Base-by-base conservation (phyloP, 2,888 invertebrate species). In the Erannis defoliaria region DNA sequence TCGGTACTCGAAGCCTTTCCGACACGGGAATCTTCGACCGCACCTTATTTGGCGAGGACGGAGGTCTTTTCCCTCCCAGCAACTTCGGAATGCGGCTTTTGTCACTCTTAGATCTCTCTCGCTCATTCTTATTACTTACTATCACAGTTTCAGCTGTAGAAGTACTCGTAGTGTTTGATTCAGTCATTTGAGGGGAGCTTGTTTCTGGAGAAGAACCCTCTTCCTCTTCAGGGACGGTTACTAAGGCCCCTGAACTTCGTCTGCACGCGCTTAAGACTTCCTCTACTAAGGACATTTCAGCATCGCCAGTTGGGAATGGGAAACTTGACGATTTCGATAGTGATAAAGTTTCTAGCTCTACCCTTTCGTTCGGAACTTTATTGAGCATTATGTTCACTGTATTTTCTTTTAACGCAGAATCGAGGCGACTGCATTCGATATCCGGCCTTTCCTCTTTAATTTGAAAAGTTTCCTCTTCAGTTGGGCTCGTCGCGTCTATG, bases 81-180 rank as follows among this genome's bases (percentile, higher is more conserved):
- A 93, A 84, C 33, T 90, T 93, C 6, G 94, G 94, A 72, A 94
- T 94, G 64, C 94, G 93, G 80, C 94, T 94, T 76, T 93, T 94
- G 67, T 94, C 94, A 71, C 80, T 84, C 74, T 90, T 37, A 9
- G 21, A 21, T 21, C 10, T 23, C 40, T 38, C 26, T 26, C 38
- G 64, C 57, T 91, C 91, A 80, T 84, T 87, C 84, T 90, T 93
- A 90, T 91, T 94, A 87, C 94, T 94, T 88, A 95, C 93, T 84
- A 95, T 95, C 82, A 95, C 94, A 78, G 95, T 96, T 87, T 96
- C 96, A 66, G 96, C 95, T 62, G 96, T 96, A 74, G 96, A 96
- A 59, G 94, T 94, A 83, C 94, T 95, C 60, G 95, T 95, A 67
- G 95, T 95, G 77, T 94, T 90, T 12, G 95, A 95, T 86, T 95